Evolutionary conservation across 2,888 invertebrate species (phyloP), one percentile per base, ranked within the genome.

Genomic region (Mythimna impura): DNA sequence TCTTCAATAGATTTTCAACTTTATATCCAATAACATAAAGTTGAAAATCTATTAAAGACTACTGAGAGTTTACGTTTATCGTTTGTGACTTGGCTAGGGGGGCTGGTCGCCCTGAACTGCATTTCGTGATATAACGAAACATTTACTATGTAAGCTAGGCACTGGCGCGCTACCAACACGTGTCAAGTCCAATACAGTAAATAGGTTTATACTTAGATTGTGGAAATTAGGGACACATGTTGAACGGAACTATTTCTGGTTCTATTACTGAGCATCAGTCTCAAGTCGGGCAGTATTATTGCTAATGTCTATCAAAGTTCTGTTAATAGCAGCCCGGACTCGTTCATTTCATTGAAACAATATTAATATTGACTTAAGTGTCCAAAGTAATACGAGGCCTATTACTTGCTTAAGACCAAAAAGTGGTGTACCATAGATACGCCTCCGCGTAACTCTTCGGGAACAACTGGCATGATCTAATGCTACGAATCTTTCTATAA

Each of bases 161-260:
- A 43, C 63, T 80, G 80, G 80, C 80, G 57, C 50, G 20, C 9
- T 57, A 73, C 74, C 83, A 80, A 80, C 73, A 79, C 80, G 69
- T 79, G 80, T 60, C 61, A 62, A 30, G 52, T 70, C 54, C 64
- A 57, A 71, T 64, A 61, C 54, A 73, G 30, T 73, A 79, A 73
- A 73, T 63, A 82, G 50, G 34, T 79, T 62, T 64, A 64, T 22
- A 55, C 52, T 57, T 58, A 54, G 40, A 65, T 62, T 58, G 34
- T 57, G 64, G 60, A 34, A 57, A 34, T 73, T 10, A 52, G 43
- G 52, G 36, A 52, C 63, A 78, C 25, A 63, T 80, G 75, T 60
- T 36, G 22, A n/a, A 54, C 4, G 0, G 0, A 14, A 57, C 7
- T 22, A 30, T 30, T 58, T 43, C 43, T 58, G 25, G 3, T 14